Conservation (phyloP, 2,797 vertebrate genomes). For the Etheostoma nigrum region DNA sequence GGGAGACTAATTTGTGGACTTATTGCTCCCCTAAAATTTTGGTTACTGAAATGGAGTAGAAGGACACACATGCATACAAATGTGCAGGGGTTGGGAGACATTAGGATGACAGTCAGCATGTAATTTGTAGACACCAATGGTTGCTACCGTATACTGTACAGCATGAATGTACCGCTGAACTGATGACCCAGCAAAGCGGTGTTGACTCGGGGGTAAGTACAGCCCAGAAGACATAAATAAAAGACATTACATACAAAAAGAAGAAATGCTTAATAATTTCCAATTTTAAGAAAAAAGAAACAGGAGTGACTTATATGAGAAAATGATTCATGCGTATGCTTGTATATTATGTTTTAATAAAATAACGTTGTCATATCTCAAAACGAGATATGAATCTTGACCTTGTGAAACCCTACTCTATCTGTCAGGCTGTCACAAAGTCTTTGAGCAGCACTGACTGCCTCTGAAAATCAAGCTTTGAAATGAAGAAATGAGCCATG, state of each 20-base stretch:
- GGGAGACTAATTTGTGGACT: constrained; percentile 58
- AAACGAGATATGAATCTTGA: constrained; percentile 4
- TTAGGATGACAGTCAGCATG: constrained; percentile 44
- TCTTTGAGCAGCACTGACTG: constrained; percentile 1
- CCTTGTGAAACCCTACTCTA: constrained; percentile 14
- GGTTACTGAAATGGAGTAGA: constrained; percentile 42
- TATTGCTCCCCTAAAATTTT: constrained; percentile 65
- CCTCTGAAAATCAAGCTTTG: constrained; percentile 42
- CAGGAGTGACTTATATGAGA: background rate
- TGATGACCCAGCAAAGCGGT: constrained; percentile 48
- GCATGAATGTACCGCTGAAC: constrained; percentile 24
- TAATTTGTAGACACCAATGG: constrained; percentile 62
- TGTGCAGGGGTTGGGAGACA: constrained; percentile 28
- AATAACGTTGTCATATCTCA: too few relatives aligned
- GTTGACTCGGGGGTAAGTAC: constrained; percentile 28
- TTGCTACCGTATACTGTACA: constrained; percentile 38
- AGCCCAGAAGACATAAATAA: constrained; percentile 40
- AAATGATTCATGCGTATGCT: background rate
- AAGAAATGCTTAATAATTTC: constrained; percentile 22
- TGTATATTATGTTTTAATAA: background rate
- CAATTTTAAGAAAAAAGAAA: constrained; percentile 10
- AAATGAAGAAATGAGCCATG: constrained; percentile 63
- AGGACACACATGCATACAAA: constrained; percentile 27
- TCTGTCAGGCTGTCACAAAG: constrained; percentile 29
- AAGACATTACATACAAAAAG: constrained; percentile 23